phyloP scores from a whole-genome alignment of 2,888 invertebrate genomes.

The Labia minor region DNA sequence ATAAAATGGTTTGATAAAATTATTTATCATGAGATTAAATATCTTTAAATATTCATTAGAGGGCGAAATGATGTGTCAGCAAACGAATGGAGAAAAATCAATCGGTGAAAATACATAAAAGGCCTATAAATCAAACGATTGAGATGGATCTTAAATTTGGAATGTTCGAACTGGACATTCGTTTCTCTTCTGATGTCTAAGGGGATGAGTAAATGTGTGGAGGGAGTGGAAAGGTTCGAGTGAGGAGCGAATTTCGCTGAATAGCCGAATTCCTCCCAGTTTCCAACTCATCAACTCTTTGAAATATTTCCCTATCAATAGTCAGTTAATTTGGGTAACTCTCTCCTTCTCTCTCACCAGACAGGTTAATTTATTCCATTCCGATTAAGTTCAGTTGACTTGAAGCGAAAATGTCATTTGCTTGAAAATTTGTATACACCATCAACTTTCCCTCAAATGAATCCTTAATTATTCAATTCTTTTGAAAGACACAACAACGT shows the following conservation, averaged over 20 bases:
- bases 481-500: no score
- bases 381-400: background rate
- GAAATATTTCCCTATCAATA: conserved; percentile 13
- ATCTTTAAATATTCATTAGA: no score
- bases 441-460: no score
- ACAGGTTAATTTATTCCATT: conserved; percentile 7
- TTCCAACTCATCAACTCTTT: conserved; percentile 13
- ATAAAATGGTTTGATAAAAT: no score
- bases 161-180: background rate
- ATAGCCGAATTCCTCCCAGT: background rate
- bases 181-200: background rate
- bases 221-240: no score
- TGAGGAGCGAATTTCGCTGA: background rate
- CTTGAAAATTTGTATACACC: no score
- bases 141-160: background rate
- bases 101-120: no score
- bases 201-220: no score
- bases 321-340: background rate
- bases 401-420: background rate
- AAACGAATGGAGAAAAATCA: no score
- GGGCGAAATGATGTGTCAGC: no score
- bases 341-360: background rate
- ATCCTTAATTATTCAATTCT: no score
- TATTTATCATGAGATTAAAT: no score
- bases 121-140: background rate